A percentile compares a stretch with the other conserved stretches of the same genome.
Evolutionary conservation across 2,113 vertebrate genomes (phyloP).

Genomic region (Callopanchax toddi): DNA sequence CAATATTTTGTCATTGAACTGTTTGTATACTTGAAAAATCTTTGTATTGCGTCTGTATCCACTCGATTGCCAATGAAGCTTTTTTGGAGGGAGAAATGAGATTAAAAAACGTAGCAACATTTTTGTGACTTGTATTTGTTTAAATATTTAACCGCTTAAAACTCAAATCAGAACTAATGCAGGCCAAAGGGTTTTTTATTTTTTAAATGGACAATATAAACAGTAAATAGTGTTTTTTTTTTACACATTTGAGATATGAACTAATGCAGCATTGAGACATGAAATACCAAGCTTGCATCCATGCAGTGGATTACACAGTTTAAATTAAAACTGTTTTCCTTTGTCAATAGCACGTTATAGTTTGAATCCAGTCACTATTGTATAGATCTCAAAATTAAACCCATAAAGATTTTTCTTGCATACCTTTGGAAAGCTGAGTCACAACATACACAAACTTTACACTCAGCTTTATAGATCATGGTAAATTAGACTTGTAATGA

Average conservation of each 20-base stretch:
- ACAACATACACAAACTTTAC: neutral
- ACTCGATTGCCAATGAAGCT: slow-evolving; percentile 1
- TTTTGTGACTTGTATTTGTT: too few species aligned
- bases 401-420: neutral
- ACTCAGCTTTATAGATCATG: slow-evolving; percentile 21
- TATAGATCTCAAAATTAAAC: neutral
- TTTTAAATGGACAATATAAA: slow-evolving; percentile 22
- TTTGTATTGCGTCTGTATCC: neutral
- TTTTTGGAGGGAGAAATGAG: neutral
- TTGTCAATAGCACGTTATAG: slow-evolving; percentile 3
- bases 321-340: neutral
- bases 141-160: too few species aligned
- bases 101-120: too few species aligned
- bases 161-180: too few species aligned
- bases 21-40: neutral
- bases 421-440: neutral
- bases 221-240: slow-evolving; percentile 20
- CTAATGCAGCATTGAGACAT: neutral
- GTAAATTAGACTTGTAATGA: slow-evolving; percentile 32
- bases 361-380: neutral
- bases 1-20: too few species aligned
- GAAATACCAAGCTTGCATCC: neutral
- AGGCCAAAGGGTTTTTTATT: neutral
- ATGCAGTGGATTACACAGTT: neutral
- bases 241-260: slow-evolving; percentile 31